phyloP scores from a whole-genome alignment of 2,888 invertebrate genomes.

The Ormyrus nitidulus region DNA sequence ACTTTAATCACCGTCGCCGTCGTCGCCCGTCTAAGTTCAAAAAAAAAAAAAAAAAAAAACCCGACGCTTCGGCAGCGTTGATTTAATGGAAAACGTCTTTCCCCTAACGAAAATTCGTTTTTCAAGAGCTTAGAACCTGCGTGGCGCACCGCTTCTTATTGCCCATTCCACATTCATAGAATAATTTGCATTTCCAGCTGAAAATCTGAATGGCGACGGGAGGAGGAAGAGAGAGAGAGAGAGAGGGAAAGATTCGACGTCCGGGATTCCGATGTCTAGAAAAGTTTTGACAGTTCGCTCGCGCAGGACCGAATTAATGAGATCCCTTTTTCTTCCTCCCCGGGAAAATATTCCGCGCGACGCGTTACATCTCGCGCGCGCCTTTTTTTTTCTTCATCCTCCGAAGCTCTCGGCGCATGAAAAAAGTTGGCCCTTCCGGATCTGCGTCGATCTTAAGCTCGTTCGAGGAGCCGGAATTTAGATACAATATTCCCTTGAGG shows the following conservation, averaged over 20 bases:
- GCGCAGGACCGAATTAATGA: constrained; percentile 69
- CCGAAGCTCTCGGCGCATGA: not conserved
- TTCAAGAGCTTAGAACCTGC: constrained; percentile 50
- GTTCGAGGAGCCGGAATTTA: constrained; percentile 17
- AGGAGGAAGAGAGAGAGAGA: constrained; percentile 18
- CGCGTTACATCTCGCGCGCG: constrained; percentile 52
- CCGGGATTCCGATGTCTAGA: constrained; percentile 63
- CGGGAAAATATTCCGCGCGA: constrained; percentile 67
- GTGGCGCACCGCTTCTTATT: constrained; percentile 33
- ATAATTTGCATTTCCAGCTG: constrained; percentile 54
- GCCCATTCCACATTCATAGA: constrained; percentile 57
- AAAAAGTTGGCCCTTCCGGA: constrained; percentile 8
- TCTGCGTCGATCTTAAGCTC: constrained; percentile 32
- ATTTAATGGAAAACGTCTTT: constrained; percentile 45
- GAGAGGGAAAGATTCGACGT: constrained; percentile 59
- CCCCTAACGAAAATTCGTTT: constrained; percentile 47
- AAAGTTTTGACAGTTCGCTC: constrained; percentile 67
- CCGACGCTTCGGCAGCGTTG: constrained; percentile 29
- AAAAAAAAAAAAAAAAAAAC: not conserved
- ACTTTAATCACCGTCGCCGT: constrained; percentile 4
- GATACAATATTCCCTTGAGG: constrained; percentile 23
- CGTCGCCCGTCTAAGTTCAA: too few species aligned
- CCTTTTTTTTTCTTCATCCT: constrained; percentile 32
- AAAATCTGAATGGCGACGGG: constrained; percentile 41
- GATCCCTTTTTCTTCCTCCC: constrained; percentile 65